Conservation (phyloP, 2,113 vertebrate species). For the Eptesicus fuscus region DNA sequence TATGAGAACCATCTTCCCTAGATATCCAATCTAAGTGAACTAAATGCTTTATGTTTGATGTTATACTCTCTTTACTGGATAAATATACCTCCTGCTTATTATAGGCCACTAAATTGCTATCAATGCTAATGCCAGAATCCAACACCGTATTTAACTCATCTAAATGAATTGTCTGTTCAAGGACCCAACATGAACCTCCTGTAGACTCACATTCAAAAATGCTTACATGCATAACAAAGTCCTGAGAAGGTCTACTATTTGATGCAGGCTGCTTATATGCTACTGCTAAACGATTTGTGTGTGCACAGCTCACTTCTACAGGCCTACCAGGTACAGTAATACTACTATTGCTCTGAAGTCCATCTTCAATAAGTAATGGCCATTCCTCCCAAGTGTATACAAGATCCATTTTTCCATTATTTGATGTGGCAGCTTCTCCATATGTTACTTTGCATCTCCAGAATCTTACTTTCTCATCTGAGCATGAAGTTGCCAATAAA, state of each 20-base stretch:
- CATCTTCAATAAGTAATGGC: conserved; percentile 93
- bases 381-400: conserved; percentile 96
- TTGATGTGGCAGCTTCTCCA: conserved; percentile 51
- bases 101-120: conserved; percentile 76
- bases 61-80: conserved; percentile 74
- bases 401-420: conserved; percentile 53
- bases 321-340: conserved; percentile 89
- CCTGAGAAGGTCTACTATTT: conserved; percentile 74
- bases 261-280: conserved; percentile 86
- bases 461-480: conserved; percentile 95
- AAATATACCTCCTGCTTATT: conserved; percentile 76
- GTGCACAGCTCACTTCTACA: conserved; percentile 93
- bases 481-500: conserved; percentile 95
- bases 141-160: conserved; percentile 81
- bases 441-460: conserved; percentile 88
- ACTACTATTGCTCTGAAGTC: conserved; percentile 86
- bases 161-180: conserved; percentile 94
- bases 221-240: conserved; percentile 87
- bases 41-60: conserved; percentile 80
- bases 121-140: conserved; percentile 76
- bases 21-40: conserved; percentile 99
- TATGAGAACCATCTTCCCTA: conserved; percentile 96
- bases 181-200: conserved; percentile 94
- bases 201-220: conserved; percentile 98
- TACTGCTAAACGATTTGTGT: conserved; percentile 94